Percentiles rank a stretch among this genome's conserved stretches.
Evolutionary conservation across 2,888 invertebrate species (phyloP).

Genomic region (Gnatocerus cornutus): DNA sequence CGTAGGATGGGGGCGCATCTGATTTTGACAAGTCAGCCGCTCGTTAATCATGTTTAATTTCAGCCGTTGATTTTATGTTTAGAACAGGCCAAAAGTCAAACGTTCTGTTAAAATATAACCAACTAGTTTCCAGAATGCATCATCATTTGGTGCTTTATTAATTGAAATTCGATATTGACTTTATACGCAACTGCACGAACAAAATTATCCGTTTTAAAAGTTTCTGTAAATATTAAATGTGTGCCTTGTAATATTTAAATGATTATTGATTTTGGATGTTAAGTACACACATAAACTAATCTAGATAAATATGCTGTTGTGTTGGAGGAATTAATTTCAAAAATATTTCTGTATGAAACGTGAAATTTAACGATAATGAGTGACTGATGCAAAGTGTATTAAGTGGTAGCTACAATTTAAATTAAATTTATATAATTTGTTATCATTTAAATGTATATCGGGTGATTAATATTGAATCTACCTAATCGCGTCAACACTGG

Average conservation of each 20-base stretch:
- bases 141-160: conserved; percentile 46
- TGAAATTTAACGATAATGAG: no score
- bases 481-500: no score
- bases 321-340: no score
- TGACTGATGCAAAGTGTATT: no score
- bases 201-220: neutral
- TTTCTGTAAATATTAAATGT: neutral
- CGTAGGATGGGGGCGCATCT: conserved; percentile 56
- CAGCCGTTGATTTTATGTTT: conserved; percentile 58
- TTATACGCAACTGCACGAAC: neutral
- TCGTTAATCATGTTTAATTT: conserved; percentile 65
- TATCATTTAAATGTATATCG: no score
- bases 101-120: conserved; percentile 43
- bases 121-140: conserved; percentile 43
- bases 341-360: no score
- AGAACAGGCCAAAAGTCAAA: conserved; percentile 54
- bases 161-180: conserved; percentile 38
- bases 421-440: no score
- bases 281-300: no score
- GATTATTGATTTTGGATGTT: no score
- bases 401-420: no score
- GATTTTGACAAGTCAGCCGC: conserved; percentile 61
- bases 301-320: no score
- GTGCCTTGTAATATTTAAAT: neutral
- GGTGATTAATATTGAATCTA: no score